phyloP scores from a whole-genome alignment of 2,888 invertebrate genomes.

The Brachycybe producta region DNA sequence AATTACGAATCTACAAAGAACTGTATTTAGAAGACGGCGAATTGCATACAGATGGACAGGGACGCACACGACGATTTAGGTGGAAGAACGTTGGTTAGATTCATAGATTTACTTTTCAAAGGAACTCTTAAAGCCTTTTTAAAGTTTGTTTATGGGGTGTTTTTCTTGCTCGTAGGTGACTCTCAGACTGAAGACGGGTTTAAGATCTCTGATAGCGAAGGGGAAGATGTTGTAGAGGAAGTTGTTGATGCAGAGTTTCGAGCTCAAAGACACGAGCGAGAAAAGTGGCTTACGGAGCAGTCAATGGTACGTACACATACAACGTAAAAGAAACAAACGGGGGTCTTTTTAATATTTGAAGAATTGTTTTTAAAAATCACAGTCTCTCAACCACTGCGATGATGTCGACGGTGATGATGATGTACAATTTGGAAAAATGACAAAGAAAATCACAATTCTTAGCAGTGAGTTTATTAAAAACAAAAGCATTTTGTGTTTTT shows the following conservation, averaged over 20 bases:
- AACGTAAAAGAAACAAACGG: neutral
- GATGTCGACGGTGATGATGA: neutral
- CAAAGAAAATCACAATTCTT: neutral
- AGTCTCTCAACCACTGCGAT: neutral
- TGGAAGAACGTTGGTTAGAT: constrained; percentile 60
- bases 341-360: neutral
- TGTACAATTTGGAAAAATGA: neutral
- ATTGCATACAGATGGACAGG: constrained; percentile 56
- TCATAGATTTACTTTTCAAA: too few species aligned
- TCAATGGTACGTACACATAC: constrained; percentile 29
- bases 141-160: too few species aligned
- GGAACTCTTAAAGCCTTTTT: too few species aligned
- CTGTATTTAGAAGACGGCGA: constrained; percentile 81
- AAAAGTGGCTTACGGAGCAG: constrained; percentile 54
- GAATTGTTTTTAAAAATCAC: neutral
- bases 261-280: constrained; percentile 62
- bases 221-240: constrained; percentile 48
- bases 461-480: neutral
- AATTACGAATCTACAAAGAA: constrained; percentile 71
- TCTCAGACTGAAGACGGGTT: too few species aligned
- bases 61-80: constrained; percentile 64
- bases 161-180: too few species aligned
- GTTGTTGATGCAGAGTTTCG: constrained; percentile 65
- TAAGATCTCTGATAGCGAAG: constrained; percentile 36
- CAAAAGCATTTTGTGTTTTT: neutral